Conservation (phyloP, 2,888 invertebrate genomes). For the Synanthedon formicaeformis region DNA sequence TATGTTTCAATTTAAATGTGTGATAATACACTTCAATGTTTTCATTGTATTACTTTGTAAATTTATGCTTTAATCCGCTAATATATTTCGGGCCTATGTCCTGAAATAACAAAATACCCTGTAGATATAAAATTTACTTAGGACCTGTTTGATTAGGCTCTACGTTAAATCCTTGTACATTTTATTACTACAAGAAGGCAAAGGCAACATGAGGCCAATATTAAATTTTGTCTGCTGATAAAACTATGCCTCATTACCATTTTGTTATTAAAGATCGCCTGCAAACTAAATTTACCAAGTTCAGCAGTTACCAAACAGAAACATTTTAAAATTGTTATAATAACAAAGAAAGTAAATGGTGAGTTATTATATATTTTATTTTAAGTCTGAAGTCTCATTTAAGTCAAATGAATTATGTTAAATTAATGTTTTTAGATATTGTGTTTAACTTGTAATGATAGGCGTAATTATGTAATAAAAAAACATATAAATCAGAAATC, state of each 20-base stretch:
- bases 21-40: not conserved
- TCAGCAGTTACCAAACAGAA: too few species aligned
- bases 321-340: too few species aligned
- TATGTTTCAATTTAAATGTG: too few species aligned
- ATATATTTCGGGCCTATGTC: slow-evolving; percentile 8
- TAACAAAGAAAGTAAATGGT: too few species aligned
- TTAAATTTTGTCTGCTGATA: not conserved
- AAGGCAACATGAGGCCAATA: not conserved
- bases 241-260: not conserved
- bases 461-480: too few species aligned
- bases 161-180: slow-evolving; percentile 8
- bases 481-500: too few species aligned
- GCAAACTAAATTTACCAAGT: too few species aligned
- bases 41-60: not conserved
- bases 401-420: too few species aligned
- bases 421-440: too few species aligned
- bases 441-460: too few species aligned
- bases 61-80: not conserved
- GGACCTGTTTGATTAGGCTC: slow-evolving; percentile 19
- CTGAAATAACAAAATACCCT: slow-evolving; percentile 24
- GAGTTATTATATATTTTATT: too few species aligned
- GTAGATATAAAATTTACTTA: slow-evolving; percentile 30
- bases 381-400: too few species aligned
- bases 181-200: slow-evolving; percentile 5
- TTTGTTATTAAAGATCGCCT: not conserved